Evolutionary conservation across 2,888 invertebrate species (phyloP).

Genomic region (Marronus borbonicus): DNA sequence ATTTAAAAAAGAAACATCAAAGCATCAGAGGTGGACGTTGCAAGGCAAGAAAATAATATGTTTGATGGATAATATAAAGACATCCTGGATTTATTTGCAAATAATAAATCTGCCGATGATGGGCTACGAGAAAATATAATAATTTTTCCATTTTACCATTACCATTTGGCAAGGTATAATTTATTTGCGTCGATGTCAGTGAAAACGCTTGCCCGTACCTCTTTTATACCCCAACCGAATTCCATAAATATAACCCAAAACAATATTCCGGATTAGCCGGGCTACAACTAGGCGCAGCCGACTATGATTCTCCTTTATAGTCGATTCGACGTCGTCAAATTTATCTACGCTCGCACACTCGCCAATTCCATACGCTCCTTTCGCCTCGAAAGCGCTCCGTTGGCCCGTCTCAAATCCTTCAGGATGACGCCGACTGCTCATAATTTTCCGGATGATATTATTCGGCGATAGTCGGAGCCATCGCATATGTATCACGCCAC

Average conservation of each 20-base stretch:
- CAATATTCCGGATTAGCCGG: slow-evolving; percentile 32
- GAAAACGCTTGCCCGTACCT: neutral
- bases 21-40: too few relatives aligned
- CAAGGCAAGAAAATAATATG: too few relatives aligned
- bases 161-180: neutral
- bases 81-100: too few relatives aligned
- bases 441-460: slow-evolving; percentile 37
- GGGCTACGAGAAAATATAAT: neutral
- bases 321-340: slow-evolving; percentile 27
- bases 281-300: neutral
- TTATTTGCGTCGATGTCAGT: slow-evolving; percentile 11
- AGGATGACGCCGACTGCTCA: slow-evolving; percentile 11
- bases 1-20: too few relatives aligned
- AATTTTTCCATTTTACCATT: neutral
- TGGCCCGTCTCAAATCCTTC: neutral
- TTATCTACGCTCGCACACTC: slow-evolving; percentile 32
- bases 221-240: slow-evolving; percentile 10
- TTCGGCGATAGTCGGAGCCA: slow-evolving; percentile 32
- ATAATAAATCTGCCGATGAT: too few relatives aligned
- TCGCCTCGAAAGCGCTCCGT: neutral
- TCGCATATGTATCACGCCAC: slow-evolving; percentile 36
- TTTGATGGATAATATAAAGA: too few relatives aligned
- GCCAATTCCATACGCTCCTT: neutral
- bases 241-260: slow-evolving; percentile 34
- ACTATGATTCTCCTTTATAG: slow-evolving; percentile 34